phyloP scores from a whole-genome alignment of 2,797 vertebrate species.

The Chromis chromis region DNA sequence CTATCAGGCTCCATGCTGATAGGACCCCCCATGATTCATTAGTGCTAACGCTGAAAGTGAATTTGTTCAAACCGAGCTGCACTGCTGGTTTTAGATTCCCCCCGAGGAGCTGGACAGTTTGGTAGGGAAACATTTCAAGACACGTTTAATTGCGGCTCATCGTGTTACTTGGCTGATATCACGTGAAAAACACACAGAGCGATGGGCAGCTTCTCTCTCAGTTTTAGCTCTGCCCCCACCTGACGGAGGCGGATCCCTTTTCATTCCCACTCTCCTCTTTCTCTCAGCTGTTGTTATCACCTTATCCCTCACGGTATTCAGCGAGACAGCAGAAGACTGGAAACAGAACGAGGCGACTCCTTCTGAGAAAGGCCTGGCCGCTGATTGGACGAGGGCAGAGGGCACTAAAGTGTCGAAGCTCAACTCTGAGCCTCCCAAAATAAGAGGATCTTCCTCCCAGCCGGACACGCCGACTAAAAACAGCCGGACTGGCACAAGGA shows the following conservation, averaged over 20 bases:
- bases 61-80: no score
- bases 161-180: no score
- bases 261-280: slow-evolving; percentile 45
- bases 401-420: slow-evolving; percentile 48
- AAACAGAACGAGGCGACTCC: not conserved
- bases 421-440: slow-evolving; percentile 57
- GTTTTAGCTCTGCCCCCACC: not conserved
- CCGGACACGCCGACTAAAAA: slow-evolving; percentile 56
- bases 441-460: slow-evolving; percentile 63
- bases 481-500: slow-evolving; percentile 39
- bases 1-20: no score
- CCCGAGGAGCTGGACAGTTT: no score
- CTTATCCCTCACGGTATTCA: slow-evolving; percentile 34
- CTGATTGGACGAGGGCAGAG: slow-evolving; percentile 40
- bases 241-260: slow-evolving; percentile 55
- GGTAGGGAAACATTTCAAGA: not conserved
- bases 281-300: slow-evolving; percentile 59
- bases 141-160: not conserved
- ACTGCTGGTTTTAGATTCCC: no score
- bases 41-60: no score
- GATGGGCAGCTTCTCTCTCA: not conserved
- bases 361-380: slow-evolving; percentile 57
- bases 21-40: no score
- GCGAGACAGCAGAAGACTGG: slow-evolving; percentile 8
- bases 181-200: not conserved